Conservation (phyloP, 2,797 vertebrate genomes). For the Nothura maculosa region DNA sequence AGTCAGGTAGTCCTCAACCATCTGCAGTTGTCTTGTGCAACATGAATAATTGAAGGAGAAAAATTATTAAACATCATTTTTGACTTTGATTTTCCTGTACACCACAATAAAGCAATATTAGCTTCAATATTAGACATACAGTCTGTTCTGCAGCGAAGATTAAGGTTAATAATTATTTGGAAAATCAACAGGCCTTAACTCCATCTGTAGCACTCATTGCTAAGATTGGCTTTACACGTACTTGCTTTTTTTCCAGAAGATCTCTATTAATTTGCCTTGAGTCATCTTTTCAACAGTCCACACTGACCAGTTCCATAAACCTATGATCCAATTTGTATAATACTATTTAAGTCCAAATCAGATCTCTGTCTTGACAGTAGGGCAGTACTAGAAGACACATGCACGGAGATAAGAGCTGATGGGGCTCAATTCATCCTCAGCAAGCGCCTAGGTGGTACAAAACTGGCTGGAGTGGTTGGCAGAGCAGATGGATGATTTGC, state of each 20-base stretch:
- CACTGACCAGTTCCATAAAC: background rate
- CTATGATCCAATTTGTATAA: background rate
- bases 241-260: background rate
- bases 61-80: background rate
- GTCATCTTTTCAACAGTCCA: background rate
- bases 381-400: background rate
- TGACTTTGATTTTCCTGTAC: background rate
- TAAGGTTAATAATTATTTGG: background rate
- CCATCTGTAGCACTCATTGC: background rate
- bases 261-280: background rate
- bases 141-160: background rate
- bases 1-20: no score
- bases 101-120: background rate
- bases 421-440: background rate
- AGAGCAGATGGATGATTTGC: background rate
- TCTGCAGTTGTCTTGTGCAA: rapidly evolving
- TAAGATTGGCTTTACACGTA: background rate
- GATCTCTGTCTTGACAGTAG: background rate
- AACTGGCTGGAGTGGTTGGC: background rate
- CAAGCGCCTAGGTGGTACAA: background rate
- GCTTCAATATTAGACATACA: background rate
- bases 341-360: background rate
- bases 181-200: conserved; percentile 6
- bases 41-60: background rate
- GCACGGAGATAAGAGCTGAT: background rate